Conservation (phyloP, 2,888 invertebrate genomes). For the Aphrophora alni region DNA sequence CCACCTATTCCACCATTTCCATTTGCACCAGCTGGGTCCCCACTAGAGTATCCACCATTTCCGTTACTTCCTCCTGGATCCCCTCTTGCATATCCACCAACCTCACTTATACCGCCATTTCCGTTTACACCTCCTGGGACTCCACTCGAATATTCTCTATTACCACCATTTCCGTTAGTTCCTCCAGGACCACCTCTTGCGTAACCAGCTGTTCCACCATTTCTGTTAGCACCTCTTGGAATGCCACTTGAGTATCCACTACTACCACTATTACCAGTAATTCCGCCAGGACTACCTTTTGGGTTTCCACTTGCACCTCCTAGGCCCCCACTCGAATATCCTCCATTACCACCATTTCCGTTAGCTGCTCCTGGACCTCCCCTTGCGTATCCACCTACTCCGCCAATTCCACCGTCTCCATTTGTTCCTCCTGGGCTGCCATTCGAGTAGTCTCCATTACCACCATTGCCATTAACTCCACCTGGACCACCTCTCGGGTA, state of each 20-base stretch:
- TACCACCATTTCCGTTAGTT: constrained; percentile 12
- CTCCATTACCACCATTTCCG: not conserved
- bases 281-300: constrained; percentile 1
- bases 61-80: constrained; percentile 11
- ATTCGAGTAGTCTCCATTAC: constrained; percentile 11
- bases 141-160: constrained; percentile 6
- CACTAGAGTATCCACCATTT: not conserved
- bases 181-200: constrained; percentile 15
- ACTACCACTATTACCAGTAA: not conserved
- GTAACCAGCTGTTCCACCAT: constrained; percentile 10
- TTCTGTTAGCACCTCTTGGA: constrained; percentile 10
- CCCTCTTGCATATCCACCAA: not conserved
- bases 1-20: constrained; percentile 12
- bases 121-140: constrained; percentile 13
- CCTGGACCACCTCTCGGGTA: constrained; percentile 16
- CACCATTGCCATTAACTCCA: constrained; percentile 12
- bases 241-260: constrained; percentile 20
- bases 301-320: not conserved
- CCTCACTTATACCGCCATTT: no score
- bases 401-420: not conserved
- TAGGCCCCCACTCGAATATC: not conserved
- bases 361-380: not conserved
- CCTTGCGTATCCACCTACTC: not conserved
- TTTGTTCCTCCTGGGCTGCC: constrained; percentile 19
- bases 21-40: constrained; percentile 4